phyloP scores from a whole-genome alignment of 2,888 invertebrate species.

The Oeneis ivallda region DNA sequence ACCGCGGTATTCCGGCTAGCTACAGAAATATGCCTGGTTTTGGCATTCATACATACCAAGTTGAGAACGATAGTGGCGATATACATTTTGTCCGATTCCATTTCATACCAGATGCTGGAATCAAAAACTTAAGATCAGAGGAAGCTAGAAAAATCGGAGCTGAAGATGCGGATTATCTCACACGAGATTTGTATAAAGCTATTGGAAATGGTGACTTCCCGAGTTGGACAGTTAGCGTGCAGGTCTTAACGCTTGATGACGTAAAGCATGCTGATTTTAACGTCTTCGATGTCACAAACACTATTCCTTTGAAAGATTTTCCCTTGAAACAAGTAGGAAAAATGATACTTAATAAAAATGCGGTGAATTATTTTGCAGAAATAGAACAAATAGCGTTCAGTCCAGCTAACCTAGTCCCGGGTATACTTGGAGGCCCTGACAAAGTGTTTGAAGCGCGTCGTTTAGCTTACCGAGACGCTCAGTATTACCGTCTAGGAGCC shows the following conservation, averaged over 20 bases:
- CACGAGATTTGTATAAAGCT: constrained; percentile 91
- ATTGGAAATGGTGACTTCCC: constrained; percentile 87
- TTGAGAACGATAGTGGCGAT: constrained; percentile 87
- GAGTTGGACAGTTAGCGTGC: constrained; percentile 89
- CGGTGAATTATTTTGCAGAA: constrained; percentile 94
- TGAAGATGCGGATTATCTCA: constrained; percentile 91
- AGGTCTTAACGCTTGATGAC: constrained; percentile 90
- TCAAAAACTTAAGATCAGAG: constrained; percentile 86
- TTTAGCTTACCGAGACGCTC: constrained; percentile 94
- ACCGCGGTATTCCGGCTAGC: constrained; percentile 94
- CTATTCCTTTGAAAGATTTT: constrained; percentile 88
- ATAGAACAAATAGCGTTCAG: constrained; percentile 94
- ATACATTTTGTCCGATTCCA: constrained; percentile 93
- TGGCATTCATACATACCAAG: constrained; percentile 93
- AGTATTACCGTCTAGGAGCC: constrained; percentile 89
- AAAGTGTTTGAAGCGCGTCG: constrained; percentile 93
- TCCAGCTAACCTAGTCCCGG: constrained; percentile 93
- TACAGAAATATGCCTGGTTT: constrained; percentile 96
- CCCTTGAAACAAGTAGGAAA: constrained; percentile 92
- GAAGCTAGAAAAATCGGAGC: constrained; percentile 84
- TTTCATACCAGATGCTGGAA: constrained; percentile 92
- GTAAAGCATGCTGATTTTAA: constrained; percentile 89
- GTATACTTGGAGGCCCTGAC: constrained; percentile 94
- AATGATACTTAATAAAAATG: constrained; percentile 91
- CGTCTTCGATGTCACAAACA: constrained; percentile 94